Conservation (phyloP, 2,888 invertebrate genomes). For the Pseudoips prasinana region DNA sequence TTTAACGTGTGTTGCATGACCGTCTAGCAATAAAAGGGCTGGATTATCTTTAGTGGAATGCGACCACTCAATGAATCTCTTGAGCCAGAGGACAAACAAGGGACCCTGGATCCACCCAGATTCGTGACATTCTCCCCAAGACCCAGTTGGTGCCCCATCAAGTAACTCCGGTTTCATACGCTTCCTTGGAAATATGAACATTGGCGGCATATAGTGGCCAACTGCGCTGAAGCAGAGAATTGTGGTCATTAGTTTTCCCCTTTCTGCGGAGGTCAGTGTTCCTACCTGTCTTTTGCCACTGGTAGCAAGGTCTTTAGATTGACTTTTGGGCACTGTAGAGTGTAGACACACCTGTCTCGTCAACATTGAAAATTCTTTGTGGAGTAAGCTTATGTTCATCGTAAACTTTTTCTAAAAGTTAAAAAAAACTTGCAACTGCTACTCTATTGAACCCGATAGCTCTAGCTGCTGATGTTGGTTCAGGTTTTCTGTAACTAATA, state of each 20-base stretch:
- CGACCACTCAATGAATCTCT: background rate
- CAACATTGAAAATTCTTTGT: constrained; percentile 2
- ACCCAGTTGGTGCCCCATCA: background rate
- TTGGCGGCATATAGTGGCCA: constrained; percentile 8
- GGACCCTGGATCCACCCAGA: constrained; percentile 3
- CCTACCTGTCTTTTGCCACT: constrained; percentile 18
- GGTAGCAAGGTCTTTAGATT: constrained; percentile 5
- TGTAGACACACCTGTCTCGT: constrained; percentile 7
- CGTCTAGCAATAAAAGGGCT: background rate
- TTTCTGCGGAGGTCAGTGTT: constrained; percentile 14
- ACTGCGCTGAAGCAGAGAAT: constrained; percentile 14
- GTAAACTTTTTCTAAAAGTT: background rate
- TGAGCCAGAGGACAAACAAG: constrained; percentile 24
- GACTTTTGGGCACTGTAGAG: constrained; percentile 10
- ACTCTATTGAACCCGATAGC: constrained; percentile 6
- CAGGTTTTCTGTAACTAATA: constrained; percentile 2
- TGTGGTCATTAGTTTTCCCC: constrained; percentile 11
- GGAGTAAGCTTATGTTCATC: background rate
- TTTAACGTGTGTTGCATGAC: too few species aligned
- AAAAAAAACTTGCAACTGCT: constrained; percentile 2
- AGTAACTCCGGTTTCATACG: constrained; percentile 26
- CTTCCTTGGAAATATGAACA: constrained; percentile 33
- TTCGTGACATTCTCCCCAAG: background rate
- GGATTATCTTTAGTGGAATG: background rate
- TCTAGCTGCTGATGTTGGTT: constrained; percentile 9